Evolutionary conservation across 2,888 invertebrate species (phyloP).

Genomic region (Fissipunctia ypsillon): DNA sequence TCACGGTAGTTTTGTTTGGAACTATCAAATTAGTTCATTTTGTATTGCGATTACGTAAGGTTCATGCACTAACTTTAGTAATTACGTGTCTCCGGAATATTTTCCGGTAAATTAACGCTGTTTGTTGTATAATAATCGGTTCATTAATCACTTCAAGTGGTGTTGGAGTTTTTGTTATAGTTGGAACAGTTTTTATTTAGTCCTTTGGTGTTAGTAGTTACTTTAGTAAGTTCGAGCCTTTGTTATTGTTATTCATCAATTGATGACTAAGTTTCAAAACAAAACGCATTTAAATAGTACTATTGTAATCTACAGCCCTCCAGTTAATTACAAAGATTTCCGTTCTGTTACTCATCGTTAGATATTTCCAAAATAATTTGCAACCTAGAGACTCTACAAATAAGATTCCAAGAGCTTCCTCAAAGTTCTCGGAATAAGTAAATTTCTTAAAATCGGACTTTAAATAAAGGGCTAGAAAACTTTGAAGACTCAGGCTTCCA

Average conservation of each 20-base stretch:
- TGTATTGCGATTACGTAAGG: conserved; percentile 67
- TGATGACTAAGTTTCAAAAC: not conserved
- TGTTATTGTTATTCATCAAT: not conserved
- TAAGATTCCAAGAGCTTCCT: conserved; percentile 16
- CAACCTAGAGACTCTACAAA: not conserved
- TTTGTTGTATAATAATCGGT: conserved; percentile 64
- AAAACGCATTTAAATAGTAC: not conserved
- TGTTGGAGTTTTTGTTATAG: conserved; percentile 26
- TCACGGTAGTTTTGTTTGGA: conserved; percentile 63
- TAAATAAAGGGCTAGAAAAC: not conserved
- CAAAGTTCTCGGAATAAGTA: conserved; percentile 4
- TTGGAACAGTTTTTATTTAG: conserved; percentile 23
- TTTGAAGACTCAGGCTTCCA: conserved; percentile 6
- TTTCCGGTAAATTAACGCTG: conserved; percentile 57
- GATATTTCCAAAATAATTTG: conserved; percentile 20
- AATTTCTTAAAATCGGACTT: not conserved
- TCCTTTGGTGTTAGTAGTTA: conserved; percentile 11
- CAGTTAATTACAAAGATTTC: conserved; percentile 18
- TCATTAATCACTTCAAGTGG: conserved; percentile 53
- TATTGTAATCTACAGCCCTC: not conserved
- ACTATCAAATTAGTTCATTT: conserved; percentile 70
- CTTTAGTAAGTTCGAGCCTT: conserved; percentile 1
- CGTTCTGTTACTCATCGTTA: not conserved
- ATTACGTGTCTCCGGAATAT: conserved; percentile 56
- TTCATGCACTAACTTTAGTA: conserved; percentile 57